Conservation (phyloP, 2,113 vertebrate species). For the Perca flavescens region DNA sequence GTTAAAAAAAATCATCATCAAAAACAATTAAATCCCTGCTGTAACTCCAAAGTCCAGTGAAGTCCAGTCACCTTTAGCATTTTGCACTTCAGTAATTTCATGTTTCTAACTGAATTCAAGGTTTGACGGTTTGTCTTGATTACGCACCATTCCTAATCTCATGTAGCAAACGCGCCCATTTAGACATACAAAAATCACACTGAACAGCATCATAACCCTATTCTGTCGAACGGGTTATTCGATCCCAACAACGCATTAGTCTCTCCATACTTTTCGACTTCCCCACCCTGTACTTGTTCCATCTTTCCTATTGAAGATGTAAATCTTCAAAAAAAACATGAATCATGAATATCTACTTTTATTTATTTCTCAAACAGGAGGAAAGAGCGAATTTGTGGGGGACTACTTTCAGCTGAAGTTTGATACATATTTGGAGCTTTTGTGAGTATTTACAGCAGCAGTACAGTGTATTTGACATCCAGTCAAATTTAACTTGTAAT, state of each 20-base stretch:
- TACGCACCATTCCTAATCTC: neutral
- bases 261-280: neutral
- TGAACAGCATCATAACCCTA: neutral
- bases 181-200: neutral
- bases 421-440: neutral
- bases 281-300: neutral
- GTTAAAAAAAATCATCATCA: neutral
- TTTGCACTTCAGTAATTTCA: neutral
- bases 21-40: neutral
- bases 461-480: neutral
- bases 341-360: neutral
- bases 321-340: neutral
- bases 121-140: neutral
- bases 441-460: neutral
- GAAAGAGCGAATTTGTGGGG: neutral
- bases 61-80: neutral
- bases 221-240: too few relatives aligned
- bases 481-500: conserved; percentile 2
- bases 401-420: neutral
- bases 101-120: neutral
- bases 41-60: neutral
- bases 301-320: neutral
- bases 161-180: neutral
- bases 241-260: too few relatives aligned
- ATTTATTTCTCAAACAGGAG: conserved; percentile 9